Conservation (phyloP, 2,888 invertebrate genomes). For the Deilephila porcellus region DNA sequence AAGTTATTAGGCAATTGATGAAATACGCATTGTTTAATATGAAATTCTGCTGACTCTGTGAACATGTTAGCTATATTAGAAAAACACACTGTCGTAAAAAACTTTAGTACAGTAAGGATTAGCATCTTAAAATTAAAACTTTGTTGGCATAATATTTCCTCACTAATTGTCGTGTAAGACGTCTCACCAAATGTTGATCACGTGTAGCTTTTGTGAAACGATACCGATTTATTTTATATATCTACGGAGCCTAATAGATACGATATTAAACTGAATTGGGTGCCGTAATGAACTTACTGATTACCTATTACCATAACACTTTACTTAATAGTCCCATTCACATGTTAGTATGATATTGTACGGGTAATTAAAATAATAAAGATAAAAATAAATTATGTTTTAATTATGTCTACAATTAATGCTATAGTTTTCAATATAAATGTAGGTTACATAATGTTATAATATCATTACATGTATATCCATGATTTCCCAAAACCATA, state of each 20-base stretch:
- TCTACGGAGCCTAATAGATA: constrained; percentile 27
- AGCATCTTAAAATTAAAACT: neutral
- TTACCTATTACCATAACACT: constrained; percentile 29
- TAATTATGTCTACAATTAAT: neutral
- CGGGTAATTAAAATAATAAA: neutral
- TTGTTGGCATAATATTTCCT: constrained; percentile 24
- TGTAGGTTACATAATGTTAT: too few species aligned
- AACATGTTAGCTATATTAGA: too few species aligned
- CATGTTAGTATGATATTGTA: neutral
- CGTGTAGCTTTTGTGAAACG: constrained; percentile 42
- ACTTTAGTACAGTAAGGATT: neutral
- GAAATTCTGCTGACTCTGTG: too few species aligned
- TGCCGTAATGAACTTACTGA: constrained; percentile 32
- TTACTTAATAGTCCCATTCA: neutral
- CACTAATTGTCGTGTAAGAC: constrained; percentile 40
- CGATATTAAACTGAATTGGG: constrained; percentile 32
- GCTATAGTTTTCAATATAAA: too few species aligned
- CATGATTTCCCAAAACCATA: too few species aligned
- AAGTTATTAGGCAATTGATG: too few species aligned
- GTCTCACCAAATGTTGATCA: constrained; percentile 45
- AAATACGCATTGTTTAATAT: too few species aligned
- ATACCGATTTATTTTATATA: constrained; percentile 40
- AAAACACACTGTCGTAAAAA: neutral
- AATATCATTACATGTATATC: too few species aligned
- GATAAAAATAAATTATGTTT: neutral